Evolutionary conservation across 2,113 vertebrate genomes (phyloP).

Genomic region (Isichthys henryi): DNA sequence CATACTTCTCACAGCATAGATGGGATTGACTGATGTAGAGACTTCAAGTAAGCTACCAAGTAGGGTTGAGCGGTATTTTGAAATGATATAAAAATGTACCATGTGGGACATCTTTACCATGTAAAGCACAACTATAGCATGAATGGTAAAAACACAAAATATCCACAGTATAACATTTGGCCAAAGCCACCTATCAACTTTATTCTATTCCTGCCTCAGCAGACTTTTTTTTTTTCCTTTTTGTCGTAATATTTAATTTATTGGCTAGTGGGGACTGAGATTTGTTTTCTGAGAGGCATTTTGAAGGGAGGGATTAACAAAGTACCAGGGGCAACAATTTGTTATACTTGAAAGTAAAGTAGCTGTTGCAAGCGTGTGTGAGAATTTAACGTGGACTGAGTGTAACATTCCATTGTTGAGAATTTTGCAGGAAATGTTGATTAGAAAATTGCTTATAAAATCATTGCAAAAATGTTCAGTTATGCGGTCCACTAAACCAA

Average conservation of each 20-base stretch:
- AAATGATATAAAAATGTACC: neutral
- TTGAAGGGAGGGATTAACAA: too few species aligned
- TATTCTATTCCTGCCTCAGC: too few species aligned
- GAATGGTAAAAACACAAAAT: neutral
- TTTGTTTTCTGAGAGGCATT: too few species aligned
- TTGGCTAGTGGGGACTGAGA: too few species aligned
- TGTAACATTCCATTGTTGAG: neutral
- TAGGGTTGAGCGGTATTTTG: neutral
- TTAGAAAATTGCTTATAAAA: neutral
- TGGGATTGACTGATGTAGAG: neutral
- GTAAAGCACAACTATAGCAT: neutral
- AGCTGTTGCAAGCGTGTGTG: neutral
- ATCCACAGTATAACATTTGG: too few species aligned
- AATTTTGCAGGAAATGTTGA: neutral
- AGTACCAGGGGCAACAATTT: neutral
- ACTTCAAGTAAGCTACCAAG: neutral
- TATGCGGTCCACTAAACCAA: neutral
- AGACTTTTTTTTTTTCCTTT: too few species aligned
- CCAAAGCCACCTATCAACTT: too few species aligned
- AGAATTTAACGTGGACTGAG: neutral
- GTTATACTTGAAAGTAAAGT: neutral
- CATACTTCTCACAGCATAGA: neutral
- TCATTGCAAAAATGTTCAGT: neutral
- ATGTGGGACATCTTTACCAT: neutral
- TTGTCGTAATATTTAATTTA: too few species aligned